Evolutionary conservation across 2,113 vertebrate species (phyloP).

Genomic region (Salvelinus alpinus): DNA sequence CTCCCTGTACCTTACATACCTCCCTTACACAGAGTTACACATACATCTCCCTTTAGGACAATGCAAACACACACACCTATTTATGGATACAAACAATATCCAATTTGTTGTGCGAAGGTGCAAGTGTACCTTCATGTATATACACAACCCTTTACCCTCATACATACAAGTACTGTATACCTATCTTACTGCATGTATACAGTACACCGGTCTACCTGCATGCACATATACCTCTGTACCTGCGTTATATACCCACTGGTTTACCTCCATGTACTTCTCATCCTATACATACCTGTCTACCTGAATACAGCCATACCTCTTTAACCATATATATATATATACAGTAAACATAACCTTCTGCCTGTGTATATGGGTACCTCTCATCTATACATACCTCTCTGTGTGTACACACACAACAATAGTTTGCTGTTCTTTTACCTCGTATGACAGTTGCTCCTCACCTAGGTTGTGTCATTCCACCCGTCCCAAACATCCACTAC

Average conservation of each 20-base stretch:
- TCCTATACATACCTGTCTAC: constrained; percentile 4
- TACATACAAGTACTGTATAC: constrained; percentile 17
- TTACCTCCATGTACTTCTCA: neutral
- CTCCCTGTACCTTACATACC: constrained; percentile 48
- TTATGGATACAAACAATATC: neutral
- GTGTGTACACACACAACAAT: constrained; percentile 1
- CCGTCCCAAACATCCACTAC: neutral
- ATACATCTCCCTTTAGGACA: neutral
- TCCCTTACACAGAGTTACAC: neutral
- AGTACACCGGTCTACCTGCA: neutral
- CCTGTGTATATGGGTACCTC: neutral
- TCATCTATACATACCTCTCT: neutral
- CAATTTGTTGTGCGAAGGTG: neutral
- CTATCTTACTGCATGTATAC: neutral
- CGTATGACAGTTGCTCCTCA: constrained; percentile 4
- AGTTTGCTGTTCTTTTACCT: constrained; percentile 37
- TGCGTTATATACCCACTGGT: neutral
- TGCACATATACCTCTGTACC: neutral
- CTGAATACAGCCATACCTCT: neutral
- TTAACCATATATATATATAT: too few species aligned
- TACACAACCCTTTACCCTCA: constrained; percentile 19
- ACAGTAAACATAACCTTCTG: too few species aligned
- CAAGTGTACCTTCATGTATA: constrained; percentile 3
- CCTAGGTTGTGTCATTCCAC: constrained; percentile 6
- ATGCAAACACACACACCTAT: constrained; percentile 2